Evolutionary conservation across 2,888 invertebrate species (phyloP), one percentile per base, ranked within the genome.

Genomic region (Gonocerus acuteangulatus): DNA sequence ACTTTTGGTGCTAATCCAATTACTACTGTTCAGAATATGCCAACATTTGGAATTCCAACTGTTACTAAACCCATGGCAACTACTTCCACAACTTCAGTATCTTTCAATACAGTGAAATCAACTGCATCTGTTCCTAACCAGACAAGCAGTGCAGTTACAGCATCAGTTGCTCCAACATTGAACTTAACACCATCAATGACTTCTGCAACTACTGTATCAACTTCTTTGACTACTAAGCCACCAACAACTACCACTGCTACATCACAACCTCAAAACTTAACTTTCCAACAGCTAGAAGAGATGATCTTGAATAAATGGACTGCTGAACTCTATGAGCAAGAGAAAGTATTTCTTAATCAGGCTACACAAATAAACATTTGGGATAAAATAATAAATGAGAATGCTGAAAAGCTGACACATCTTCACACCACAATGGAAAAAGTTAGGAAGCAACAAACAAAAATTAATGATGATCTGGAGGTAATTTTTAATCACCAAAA

Each of bases 331-430:
- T 92, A 94, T 68, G 93, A 94, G 67, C 94, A 95, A 72, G 95
- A 95, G 72, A 89, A 88, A 72, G 82, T 87, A 0, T 96, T 95
- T 72, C 84, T 92, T 63, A 89, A 92, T 73, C 95, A 95, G 74
- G 95, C 95, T 0, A 89, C 91, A 2, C 92, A 95, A 75, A 85
- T 96, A 61, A 96, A 96, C 74, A 89, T 91, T 0, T 96, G 96
- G 95, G 96, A 97, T 72, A 81, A 88, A 45, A 60, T 60, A 11
- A 58, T 64, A 16, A 61, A 59, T 34, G 64, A 64, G 16, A 64
- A 64, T 57, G 58, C 56, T 39, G 27, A 48, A 16, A 54, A 54
- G 32, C 47, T 60, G 11, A 39, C 58, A 36, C 42, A 62, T n/a
- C 47, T 57, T 1, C 44, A 48, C 15, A 39, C 49, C 21, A 51